Evolutionary conservation across 1,140 invertebrate species (phyloP), one percentile per base, ranked within the genome.

Genomic region (Tetraneura akinire): DNA sequence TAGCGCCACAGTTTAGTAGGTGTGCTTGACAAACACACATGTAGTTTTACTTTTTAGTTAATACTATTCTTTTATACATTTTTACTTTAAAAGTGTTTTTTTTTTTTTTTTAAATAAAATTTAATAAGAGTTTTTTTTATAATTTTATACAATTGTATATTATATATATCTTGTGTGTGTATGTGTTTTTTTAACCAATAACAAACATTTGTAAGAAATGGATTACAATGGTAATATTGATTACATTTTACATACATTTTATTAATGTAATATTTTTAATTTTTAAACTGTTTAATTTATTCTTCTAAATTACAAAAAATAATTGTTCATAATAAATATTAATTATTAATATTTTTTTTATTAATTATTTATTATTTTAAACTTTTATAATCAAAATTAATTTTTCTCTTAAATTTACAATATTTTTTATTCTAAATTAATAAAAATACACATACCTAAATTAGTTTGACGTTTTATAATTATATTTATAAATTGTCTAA

Each of bases 211-310:
- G 23, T 18, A 51, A 70, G 3, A 26, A 49, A 18, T 29, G 23
- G 18, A 29, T n/a, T 71, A 9, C 13, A 51, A 71, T 51, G 68
- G 68, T 71, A 53, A 71, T 71, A 9, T 68, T 68, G 45, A 49
- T 51, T 51, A 8, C 51, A 11, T 23, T 23, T 68, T 23, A 37
- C 21, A 21, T 66, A 37, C n/a, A 26, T 66, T 21, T 14, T 45
- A 62, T 23, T 16, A 60, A 0, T 9, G 26, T 29, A 18, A 16
- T 26, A 29, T 8, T 26, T 21, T 29, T 29, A 60, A 16, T 11
- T 1, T 8, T 60, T 16, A 29, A 0, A 26, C 14, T 26, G 16
- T 64, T 1, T 64, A 37, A 11, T 37, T 64, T 37, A 21, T 11
- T 64, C n/a, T 18, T 64, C 4, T 37, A 62, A 8, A n/a, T 11